These are phyloP conservation scores for Podarcis cretensis DNA, from an alignment of 2,113 vertebrate species.

Conservation along the genomic window DNA sequence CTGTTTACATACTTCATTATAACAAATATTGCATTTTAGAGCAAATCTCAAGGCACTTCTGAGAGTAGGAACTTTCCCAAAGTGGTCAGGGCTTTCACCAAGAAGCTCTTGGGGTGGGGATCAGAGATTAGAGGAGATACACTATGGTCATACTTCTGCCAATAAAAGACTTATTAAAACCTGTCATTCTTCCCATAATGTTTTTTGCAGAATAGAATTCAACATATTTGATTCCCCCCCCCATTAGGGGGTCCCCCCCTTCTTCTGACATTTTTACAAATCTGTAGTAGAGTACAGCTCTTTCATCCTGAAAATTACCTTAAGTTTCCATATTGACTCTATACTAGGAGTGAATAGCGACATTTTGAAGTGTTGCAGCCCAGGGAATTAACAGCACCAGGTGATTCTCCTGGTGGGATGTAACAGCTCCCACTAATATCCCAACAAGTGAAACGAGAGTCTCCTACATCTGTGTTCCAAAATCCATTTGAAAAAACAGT, in stretches of 20 bases:
- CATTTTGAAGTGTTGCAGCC: not conserved
- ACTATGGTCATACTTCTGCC: not conserved
- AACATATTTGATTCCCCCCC: not conserved
- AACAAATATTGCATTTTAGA: rapidly evolving
- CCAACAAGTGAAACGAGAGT: not conserved
- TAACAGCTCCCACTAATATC: not conserved
- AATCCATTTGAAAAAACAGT: not conserved
- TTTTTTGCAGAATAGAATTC: not conserved
- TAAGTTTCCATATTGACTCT: not conserved
- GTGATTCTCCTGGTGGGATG: not conserved
- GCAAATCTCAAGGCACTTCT: not conserved
- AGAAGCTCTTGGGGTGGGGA: not conserved
- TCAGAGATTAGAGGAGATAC: not conserved
- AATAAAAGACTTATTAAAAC: rapidly evolving
- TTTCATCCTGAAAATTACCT: not conserved
- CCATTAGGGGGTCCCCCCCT: rapidly evolving
- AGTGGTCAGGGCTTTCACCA: not conserved
- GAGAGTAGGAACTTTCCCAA: not conserved
- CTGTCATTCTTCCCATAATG: rapidly evolving
- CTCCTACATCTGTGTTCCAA: not conserved
- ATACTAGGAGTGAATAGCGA: not conserved
- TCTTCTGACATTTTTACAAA: not conserved
- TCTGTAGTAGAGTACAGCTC: not conserved
- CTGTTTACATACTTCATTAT: not conserved
- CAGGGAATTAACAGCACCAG: not conserved